A percentile compares a stretch with the other conserved stretches of the same genome.
Evolutionary conservation across 2,888 invertebrate genomes (phyloP).

Genomic region (Mylabris sibirica): DNA sequence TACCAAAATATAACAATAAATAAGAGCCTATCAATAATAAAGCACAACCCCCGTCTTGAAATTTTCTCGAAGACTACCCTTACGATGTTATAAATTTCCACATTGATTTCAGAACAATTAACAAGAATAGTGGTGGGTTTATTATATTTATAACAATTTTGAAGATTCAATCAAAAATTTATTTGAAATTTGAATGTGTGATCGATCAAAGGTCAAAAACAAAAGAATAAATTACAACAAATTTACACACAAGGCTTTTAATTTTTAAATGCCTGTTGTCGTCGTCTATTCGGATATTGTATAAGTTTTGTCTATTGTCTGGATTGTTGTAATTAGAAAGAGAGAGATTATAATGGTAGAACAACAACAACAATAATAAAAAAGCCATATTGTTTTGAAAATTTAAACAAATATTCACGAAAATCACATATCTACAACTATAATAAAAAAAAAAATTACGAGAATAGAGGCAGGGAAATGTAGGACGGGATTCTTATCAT

Average conservation of each 20-base stretch:
- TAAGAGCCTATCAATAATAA: background rate
- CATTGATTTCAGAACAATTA: background rate
- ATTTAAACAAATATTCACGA: slow-evolving; percentile 2
- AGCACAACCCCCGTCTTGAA: too few relatives aligned
- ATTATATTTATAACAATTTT: background rate
- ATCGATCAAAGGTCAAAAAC: slow-evolving; percentile 24
- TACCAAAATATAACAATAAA: background rate
- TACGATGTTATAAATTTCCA: too few relatives aligned
- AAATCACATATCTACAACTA: background rate
- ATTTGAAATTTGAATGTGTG: slow-evolving; percentile 14
- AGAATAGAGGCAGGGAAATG: slow-evolving; percentile 17
- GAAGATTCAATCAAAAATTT: background rate
- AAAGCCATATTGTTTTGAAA: slow-evolving; percentile 16
- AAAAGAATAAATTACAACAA: slow-evolving; percentile 35
- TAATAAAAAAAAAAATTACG: slow-evolving; percentile 8
- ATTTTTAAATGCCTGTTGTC: slow-evolving; percentile 33
- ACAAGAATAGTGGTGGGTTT: background rate
- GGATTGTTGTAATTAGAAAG: slow-evolving; percentile 21
- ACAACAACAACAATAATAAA: background rate
- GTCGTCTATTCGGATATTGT: background rate
- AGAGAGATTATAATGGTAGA: background rate
- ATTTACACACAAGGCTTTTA: slow-evolving; percentile 37
- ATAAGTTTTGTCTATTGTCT: slow-evolving; percentile 12
- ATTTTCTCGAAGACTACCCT: too few relatives aligned
- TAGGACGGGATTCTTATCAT: slow-evolving; percentile 30